Conservation (phyloP, 2,888 invertebrate species). For the Lycaena phlaeas region DNA sequence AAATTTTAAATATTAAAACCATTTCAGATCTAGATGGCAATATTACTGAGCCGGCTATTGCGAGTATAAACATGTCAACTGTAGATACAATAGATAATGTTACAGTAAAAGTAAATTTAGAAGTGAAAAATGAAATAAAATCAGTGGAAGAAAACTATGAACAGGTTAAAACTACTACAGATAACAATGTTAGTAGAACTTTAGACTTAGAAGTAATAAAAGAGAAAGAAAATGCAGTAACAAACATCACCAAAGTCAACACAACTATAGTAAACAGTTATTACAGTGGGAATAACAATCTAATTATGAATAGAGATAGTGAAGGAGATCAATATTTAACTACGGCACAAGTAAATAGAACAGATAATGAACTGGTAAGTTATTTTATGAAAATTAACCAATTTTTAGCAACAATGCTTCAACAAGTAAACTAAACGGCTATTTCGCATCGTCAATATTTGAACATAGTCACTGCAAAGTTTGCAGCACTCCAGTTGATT, state of each 20-base stretch:
- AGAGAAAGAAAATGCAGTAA: neutral
- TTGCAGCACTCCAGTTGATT: too few species aligned
- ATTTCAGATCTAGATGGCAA: slow-evolving; percentile 51
- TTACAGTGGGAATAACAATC: neutral
- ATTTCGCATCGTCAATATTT: too few species aligned
- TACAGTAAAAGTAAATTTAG: neutral
- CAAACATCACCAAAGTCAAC: neutral
- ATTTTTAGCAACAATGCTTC: too few species aligned
- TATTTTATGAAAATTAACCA: neutral
- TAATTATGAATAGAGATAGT: neutral
- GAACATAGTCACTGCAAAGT: too few species aligned
- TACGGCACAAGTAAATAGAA: neutral
- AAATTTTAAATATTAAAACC: too few species aligned
- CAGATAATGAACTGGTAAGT: neutral
- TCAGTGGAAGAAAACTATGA: neutral
- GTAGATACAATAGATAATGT: neutral
- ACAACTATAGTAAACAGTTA: neutral
- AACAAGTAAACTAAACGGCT: too few species aligned
- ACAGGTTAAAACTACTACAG: neutral
- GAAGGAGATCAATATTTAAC: slow-evolving; percentile 2
- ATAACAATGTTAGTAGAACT: neutral
- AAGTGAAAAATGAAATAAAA: neutral
- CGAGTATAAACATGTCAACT: too few species aligned
- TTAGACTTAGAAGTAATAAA: too few species aligned
- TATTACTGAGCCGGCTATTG: slow-evolving; percentile 31